Conservation (phyloP, 1,140 invertebrate species). For the Listronotus oregonensis region DNA sequence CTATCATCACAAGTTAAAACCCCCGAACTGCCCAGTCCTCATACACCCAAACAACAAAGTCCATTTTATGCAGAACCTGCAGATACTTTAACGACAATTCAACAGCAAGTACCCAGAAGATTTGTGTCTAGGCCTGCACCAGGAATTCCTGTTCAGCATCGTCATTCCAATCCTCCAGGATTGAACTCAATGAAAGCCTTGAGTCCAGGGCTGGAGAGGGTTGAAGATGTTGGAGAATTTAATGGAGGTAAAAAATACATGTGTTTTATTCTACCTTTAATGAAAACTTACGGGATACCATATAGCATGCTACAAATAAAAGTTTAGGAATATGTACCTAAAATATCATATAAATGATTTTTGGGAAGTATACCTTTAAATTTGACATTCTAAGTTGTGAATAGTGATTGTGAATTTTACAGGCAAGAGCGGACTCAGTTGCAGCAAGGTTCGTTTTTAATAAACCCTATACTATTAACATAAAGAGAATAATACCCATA, state of each 20-base stretch:
- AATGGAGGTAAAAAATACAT: conserved; percentile 47
- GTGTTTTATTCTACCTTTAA: no score
- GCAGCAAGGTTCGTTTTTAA: no score
- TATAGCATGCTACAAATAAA: no score
- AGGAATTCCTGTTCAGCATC: conserved; percentile 53
- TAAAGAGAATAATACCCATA: no score
- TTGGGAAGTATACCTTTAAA: no score
- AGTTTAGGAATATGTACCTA: no score
- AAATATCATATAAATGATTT: no score
- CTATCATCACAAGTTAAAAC: conserved; percentile 5
- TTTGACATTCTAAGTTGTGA: no score
- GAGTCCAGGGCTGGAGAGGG: conserved; percentile 60
- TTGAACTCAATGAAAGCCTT: conserved; percentile 59
- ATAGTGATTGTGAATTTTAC: no score
- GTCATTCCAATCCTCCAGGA: conserved; percentile 70
- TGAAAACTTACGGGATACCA: no score
- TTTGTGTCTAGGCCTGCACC: conserved; percentile 42
- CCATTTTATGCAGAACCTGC: conserved; percentile 92
- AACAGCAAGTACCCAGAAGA: conserved; percentile 42
- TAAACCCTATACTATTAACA: no score
- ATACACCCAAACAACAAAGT: conserved; percentile 69
- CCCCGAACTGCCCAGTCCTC: conserved; percentile 30
- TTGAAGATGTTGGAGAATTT: conserved; percentile 64
- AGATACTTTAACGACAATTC: conserved; percentile 72
- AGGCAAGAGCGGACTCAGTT: no score